Conservation (phyloP, 2,113 vertebrate genomes). For the Salvelinus sp. region DNA sequence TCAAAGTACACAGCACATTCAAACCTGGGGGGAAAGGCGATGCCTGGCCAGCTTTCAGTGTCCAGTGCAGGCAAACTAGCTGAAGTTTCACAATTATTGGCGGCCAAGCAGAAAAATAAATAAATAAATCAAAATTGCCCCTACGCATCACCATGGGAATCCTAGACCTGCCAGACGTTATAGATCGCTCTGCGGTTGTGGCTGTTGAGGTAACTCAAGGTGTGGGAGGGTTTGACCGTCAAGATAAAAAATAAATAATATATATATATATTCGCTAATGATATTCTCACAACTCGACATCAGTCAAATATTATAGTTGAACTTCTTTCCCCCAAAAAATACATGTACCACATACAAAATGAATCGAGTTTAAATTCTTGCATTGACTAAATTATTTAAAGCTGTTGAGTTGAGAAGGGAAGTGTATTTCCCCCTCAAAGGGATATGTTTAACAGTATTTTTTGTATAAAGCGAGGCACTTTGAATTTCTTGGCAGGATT, state of each 20-base stretch:
- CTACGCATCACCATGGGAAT: conserved; percentile 56
- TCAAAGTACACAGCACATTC: conserved; percentile 73
- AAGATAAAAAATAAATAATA: conserved; percentile 26
- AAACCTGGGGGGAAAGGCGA: conserved; percentile 69
- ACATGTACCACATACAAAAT: not conserved
- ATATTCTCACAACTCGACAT: no score
- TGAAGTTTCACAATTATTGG: conserved; percentile 74
- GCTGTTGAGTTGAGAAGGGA: not conserved
- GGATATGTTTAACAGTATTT: conserved; percentile 1
- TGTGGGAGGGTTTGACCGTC: conserved; percentile 48
- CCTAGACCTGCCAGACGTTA: conserved; percentile 63
- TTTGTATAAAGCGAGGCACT: not conserved
- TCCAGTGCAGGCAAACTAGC: conserved; percentile 64
- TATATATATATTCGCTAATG: no score
- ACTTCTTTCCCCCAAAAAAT: not conserved
- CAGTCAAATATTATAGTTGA: not conserved
- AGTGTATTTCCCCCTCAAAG: not conserved
- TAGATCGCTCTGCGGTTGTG: conserved; percentile 61
- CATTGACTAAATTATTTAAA: not conserved
- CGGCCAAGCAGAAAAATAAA: conserved; percentile 69
- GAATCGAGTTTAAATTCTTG: not conserved
- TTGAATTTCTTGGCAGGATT: not conserved
- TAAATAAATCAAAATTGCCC: conserved; percentile 60
- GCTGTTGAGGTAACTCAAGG: conserved; percentile 57
- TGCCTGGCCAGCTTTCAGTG: conserved; percentile 63